These are phyloP conservation scores for Helogale parvula DNA, from an alignment of 2,113 vertebrate species.

Conservation along the genomic window DNA sequence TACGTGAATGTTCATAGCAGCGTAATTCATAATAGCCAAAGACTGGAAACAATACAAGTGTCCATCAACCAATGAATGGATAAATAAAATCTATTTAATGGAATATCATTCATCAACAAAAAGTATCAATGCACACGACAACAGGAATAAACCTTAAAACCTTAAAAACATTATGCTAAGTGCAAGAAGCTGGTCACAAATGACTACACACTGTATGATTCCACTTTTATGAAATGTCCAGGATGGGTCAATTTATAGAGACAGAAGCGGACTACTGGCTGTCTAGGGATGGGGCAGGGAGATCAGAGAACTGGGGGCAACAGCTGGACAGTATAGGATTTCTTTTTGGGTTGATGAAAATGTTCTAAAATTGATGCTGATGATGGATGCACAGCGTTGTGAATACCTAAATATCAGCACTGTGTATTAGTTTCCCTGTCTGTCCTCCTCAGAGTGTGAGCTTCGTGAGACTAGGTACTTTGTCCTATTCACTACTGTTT, in stretches of 20 bases:
- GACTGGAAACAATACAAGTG: neutral
- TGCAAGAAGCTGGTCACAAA: neutral
- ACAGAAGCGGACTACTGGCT: neutral
- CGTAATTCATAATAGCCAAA: neutral
- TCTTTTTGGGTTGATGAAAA: neutral
- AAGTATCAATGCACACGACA: neutral
- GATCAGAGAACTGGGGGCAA: neutral
- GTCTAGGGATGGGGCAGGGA: neutral
- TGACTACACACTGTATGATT: neutral
- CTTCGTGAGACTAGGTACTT: neutral
- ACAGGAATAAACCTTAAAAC: neutral
- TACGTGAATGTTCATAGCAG: neutral
- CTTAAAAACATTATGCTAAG: neutral
- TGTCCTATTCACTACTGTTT: neutral
- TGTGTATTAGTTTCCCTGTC: neutral
- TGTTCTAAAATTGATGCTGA: neutral
- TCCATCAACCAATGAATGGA: neutral
- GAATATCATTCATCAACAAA: neutral
- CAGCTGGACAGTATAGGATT: neutral
- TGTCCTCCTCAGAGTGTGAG: neutral
- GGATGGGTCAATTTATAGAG: neutral
- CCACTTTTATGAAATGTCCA: neutral
- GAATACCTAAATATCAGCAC: neutral
- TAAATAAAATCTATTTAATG: neutral
- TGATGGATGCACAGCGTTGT: neutral